A percentile compares a stretch with the other conserved stretches of the same genome.
phyloP scores from a whole-genome alignment of 2,888 invertebrate species.

The Pachymerium ferrugineum region DNA sequence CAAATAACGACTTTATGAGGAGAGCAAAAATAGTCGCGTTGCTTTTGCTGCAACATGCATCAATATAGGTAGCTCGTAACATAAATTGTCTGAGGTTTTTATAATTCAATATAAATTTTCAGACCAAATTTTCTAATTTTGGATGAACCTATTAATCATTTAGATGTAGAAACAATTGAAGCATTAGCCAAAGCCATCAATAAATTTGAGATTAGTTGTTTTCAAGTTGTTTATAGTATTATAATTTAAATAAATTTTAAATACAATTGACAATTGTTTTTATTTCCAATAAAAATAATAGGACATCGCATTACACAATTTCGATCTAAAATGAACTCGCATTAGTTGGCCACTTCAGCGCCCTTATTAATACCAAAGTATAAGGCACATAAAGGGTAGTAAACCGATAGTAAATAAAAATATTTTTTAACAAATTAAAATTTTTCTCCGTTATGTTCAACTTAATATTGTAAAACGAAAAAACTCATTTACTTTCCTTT shows the following conservation, averaged over 20 bases:
- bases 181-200: slow-evolving; percentile 89
- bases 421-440: too few relatives aligned
- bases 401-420: too few relatives aligned
- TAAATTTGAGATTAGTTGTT: slow-evolving; percentile 69
- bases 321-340: too few relatives aligned
- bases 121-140: slow-evolving; percentile 94
- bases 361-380: too few relatives aligned
- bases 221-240: not conserved
- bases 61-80: slow-evolving; percentile 51
- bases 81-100: not conserved
- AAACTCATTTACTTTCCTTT: not conserved
- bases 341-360: too few relatives aligned
- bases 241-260: too few relatives aligned
- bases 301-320: too few relatives aligned
- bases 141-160: slow-evolving; percentile 97
- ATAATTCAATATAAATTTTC: slow-evolving; percentile 31
- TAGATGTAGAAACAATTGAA: slow-evolving; percentile 98
- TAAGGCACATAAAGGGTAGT: too few relatives aligned
- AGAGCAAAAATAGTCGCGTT: slow-evolving; percentile 95
- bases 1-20: slow-evolving; percentile 90
- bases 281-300: too few relatives aligned
- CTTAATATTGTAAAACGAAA: too few relatives aligned
- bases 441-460: too few relatives aligned
- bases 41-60: slow-evolving; percentile 95
- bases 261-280: too few relatives aligned